Evolutionary conservation across 92 coral and sea anemone genomes (phyloP).

Genomic region (Muricea muricata): DNA sequence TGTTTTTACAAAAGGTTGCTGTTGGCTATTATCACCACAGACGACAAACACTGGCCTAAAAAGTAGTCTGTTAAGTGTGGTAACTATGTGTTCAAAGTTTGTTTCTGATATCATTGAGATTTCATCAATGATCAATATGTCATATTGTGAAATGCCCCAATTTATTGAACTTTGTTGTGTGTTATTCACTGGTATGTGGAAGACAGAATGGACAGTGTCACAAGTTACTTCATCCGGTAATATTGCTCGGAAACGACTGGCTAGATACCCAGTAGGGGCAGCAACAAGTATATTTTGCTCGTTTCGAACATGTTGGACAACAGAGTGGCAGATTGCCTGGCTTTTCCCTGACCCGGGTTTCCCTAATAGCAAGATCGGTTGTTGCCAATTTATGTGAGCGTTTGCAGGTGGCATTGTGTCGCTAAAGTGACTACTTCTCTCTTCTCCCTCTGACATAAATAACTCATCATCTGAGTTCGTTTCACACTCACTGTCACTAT

Average conservation of each 20-base stretch:
- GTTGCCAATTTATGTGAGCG: neutral
- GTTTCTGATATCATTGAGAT: neutral
- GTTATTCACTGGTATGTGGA: neutral
- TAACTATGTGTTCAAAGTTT: neutral
- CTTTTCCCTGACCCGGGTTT: neutral
- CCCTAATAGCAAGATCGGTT: neutral
- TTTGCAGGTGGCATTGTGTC: too few relatives aligned
- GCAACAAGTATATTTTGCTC: neutral
- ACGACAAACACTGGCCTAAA: neutral
- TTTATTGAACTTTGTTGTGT: neutral
- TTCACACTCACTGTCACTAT: too few relatives aligned
- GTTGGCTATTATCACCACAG: neutral
- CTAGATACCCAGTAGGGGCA: neutral
- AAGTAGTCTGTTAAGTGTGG: neutral
- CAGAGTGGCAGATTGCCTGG: neutral
- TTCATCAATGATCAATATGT: neutral
- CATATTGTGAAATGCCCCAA: neutral
- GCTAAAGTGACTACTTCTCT: too few relatives aligned
- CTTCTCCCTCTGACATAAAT: too few relatives aligned
- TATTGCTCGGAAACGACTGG: neutral
- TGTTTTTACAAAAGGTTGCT: neutral
- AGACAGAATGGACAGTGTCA: neutral
- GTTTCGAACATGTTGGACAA: neutral
- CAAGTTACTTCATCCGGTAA: neutral
- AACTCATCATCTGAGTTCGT: too few relatives aligned